phyloP scores from a whole-genome alignment of 2,797 vertebrate genomes.

The Phataginus tricuspis region DNA sequence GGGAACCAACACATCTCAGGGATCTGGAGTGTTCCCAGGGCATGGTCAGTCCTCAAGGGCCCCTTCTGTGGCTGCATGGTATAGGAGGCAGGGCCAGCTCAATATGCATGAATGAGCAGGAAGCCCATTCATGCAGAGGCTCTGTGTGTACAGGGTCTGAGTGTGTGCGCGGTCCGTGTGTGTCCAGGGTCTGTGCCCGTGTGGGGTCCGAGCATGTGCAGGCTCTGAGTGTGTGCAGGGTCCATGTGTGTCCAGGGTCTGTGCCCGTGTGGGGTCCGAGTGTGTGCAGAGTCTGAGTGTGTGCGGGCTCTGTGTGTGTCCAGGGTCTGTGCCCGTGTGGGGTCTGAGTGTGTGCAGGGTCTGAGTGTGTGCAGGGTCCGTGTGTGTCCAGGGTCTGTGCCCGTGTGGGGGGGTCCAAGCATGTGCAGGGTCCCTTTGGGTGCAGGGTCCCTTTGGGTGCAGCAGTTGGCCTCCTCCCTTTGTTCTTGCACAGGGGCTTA shows the following conservation, averaged over 20 bases:
- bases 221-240: not conserved
- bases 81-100: not conserved
- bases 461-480: not conserved
- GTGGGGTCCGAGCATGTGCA: too few species aligned
- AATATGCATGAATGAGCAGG: not conserved
- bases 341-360: not conserved
- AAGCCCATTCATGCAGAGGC: not conserved
- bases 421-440: not conserved
- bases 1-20: not conserved
- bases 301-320: not conserved
- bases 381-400: not conserved
- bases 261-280: accelerated
- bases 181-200: too few species aligned
- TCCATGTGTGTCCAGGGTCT: not conserved
- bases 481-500: not conserved
- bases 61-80: not conserved
- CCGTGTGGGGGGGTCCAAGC: too few species aligned
- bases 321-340: not conserved
- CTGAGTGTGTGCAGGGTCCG: not conserved
- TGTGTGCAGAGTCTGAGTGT: not conserved
- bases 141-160: accelerated
- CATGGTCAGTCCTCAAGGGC: accelerated
- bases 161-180: not conserved
- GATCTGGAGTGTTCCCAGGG: not conserved
- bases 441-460: accelerated